A percentile compares a stretch with the other conserved stretches of the same genome.
These are phyloP conservation scores for Parasteatoda tepidariorum DNA, from an alignment of 1,140 invertebrate genomes.

Conservation along the genomic window DNA sequence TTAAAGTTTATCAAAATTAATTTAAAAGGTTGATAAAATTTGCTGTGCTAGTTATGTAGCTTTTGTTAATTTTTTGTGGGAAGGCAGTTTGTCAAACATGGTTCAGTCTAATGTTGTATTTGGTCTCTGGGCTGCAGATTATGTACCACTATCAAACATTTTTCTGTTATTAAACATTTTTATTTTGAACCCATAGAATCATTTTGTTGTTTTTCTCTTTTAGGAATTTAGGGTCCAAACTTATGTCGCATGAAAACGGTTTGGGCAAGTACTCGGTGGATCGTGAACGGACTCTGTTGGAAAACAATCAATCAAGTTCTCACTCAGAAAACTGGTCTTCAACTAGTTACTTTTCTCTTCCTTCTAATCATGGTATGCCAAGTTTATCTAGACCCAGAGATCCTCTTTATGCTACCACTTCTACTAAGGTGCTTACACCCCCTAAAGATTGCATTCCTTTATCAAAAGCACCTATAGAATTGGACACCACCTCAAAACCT, in stretches of 20 bases:
- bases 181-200: too few species aligned
- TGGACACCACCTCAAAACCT: too few species aligned
- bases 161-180: too few species aligned
- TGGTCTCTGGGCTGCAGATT: too few species aligned
- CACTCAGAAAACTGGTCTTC: conserved; percentile 16
- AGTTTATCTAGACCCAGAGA: not conserved
- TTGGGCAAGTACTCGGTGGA: not conserved
- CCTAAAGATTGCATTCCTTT: conserved; percentile 7
- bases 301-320: too few species aligned
- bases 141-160: too few species aligned
- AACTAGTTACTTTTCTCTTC: conserved; percentile 39
- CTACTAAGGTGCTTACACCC: not conserved
- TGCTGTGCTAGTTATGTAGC: too few species aligned
- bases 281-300: not conserved
- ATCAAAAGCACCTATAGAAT: not conserved
- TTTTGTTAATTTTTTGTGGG: too few species aligned
- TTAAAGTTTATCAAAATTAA: too few species aligned
- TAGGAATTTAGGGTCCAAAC: not conserved
- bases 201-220: not conserved
- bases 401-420: conserved; percentile 9
- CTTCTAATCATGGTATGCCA: conserved; percentile 18
- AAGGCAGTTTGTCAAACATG: too few species aligned
- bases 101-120: too few species aligned
- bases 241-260: not conserved
- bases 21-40: too few species aligned